phyloP scores from a whole-genome alignment of 2,797 vertebrate species.

The Australoheros facetus region DNA sequence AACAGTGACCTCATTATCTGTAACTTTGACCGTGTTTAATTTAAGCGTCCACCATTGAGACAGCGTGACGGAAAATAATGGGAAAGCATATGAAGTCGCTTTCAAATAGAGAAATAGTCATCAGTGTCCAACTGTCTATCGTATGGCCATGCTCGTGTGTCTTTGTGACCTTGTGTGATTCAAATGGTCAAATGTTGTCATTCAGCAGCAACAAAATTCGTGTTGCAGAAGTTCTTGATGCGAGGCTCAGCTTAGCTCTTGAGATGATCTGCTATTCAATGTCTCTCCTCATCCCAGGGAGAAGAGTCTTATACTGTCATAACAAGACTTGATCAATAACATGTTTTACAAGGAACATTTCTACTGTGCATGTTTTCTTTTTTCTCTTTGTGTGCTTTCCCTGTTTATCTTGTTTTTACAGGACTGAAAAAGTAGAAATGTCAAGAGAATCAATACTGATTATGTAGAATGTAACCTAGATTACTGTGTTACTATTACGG shows the following conservation, averaged over 20 bases:
- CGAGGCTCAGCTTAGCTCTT: too few relatives aligned
- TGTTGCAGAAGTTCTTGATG: too few relatives aligned
- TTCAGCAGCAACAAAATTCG: too few relatives aligned
- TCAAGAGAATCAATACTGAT: neutral
- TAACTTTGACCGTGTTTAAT: neutral
- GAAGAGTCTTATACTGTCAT: too few relatives aligned
- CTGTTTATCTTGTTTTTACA: neutral
- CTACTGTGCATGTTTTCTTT: neutral
- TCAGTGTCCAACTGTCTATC: neutral
- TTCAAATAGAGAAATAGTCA: neutral
- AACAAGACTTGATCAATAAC: too few relatives aligned
- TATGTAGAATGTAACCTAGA: neutral
- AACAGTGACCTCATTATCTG: neutral
- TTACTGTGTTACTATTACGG: neutral
- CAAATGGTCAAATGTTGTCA: neutral
- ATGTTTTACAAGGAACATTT: neutral
- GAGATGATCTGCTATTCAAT: too few relatives aligned
- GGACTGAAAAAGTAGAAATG: neutral
- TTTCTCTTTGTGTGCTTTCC: neutral
- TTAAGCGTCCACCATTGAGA: neutral
- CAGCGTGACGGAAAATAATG: neutral
- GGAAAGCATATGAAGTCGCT: rapidly evolving
- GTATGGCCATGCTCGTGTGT: too few relatives aligned
- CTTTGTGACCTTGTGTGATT: neutral
- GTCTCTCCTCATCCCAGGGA: too few relatives aligned